Base-by-base conservation (phyloP, 2,797 vertebrate genomes). In the Sparus aurata region DNA sequence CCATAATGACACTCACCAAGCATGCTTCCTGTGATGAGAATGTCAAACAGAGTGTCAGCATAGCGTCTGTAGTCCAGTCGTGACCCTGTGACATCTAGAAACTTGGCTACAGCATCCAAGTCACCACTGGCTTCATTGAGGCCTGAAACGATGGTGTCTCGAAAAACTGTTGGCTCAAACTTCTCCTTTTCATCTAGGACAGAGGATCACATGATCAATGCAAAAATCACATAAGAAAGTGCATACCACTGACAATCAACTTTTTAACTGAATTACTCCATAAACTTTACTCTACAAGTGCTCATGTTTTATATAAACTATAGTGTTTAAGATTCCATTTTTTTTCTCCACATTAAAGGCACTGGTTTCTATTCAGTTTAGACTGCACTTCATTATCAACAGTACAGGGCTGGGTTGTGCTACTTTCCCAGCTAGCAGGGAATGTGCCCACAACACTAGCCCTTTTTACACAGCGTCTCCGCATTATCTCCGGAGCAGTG, bases 111-210 rank as follows among this genome's bases (percentile, higher is more conserved):
- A 89, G 96, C 96, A 80, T 98, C 97, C 90, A 98, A 92, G 91
- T 98, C 97, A 63, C 89, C 93, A 11, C 95, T 96, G 80, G 97
- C 96, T 94, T 98, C 97, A 90, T 97, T 97, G 89, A 98, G 97
- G 82, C 97, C 97, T 82, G 96, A 95, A 86, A 98, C 93, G 68
- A 98, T 97, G 0, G 96, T 97, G 95, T 98, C 97, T 94, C 97
- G 95, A 93, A 98, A 98, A 87, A 98, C 96, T 73, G 96, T 97
- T 80, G 97, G 97, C 96, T 98, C 97, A 93, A 98, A 98, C 96
- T 98, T 98, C 96, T 98, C 97, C 92, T 98, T 98, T 97, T 98
- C 97, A 98, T 98, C 97, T 98, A 87, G 49, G 67, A 27, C 55
- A 62, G 60, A 30, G 23, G 2, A 55, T 23, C 34, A 47, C 8